phyloP scores from a whole-genome alignment of 2,888 invertebrate genomes.

The Drosophila tanythrix region DNA sequence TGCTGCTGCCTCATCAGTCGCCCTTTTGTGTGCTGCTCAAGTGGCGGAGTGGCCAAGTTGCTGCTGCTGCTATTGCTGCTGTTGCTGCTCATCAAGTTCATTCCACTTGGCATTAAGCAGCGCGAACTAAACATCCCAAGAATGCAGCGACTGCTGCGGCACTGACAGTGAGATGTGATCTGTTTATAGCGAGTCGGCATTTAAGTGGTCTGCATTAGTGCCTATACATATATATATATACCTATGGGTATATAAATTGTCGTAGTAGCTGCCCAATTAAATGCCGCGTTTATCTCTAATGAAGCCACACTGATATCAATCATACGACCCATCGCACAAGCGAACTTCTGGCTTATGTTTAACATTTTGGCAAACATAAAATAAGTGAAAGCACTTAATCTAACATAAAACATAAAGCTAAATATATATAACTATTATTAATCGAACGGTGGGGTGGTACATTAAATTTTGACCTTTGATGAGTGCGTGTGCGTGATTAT shows the following conservation, averaged over 20 bases:
- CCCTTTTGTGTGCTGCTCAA: slow-evolving; percentile 61
- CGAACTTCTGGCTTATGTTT: slow-evolving; percentile 11
- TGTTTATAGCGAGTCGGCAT: slow-evolving; percentile 74
- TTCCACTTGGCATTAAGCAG: slow-evolving; percentile 77
- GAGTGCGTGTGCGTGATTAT: slow-evolving; percentile 50
- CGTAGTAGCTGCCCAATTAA: slow-evolving; percentile 29
- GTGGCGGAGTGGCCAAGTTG: slow-evolving; percentile 53
- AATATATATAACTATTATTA: slow-evolving; percentile 9
- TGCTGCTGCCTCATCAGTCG: slow-evolving; percentile 47
- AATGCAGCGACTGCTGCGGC: slow-evolving; percentile 67
- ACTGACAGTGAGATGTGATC: slow-evolving; percentile 70
- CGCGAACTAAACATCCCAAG: slow-evolving; percentile 63
- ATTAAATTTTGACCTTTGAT: slow-evolving; percentile 65
- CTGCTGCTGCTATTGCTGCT: slow-evolving; percentile 19
- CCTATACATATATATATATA: not conserved
- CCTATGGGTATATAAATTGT: not conserved
- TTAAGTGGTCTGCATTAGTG: slow-evolving; percentile 51
- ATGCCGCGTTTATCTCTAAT: slow-evolving; percentile 26
- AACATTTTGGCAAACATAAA: slow-evolving; percentile 7
- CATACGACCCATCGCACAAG: slow-evolving; percentile 27
- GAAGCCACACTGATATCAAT: slow-evolving; percentile 42
- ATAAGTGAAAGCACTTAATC: slow-evolving; percentile 20
- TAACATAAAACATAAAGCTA: slow-evolving; percentile 21
- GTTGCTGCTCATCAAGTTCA: slow-evolving; percentile 71
- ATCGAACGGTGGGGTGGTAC: slow-evolving; percentile 8